phyloP scores from a whole-genome alignment of 2,888 invertebrate genomes.

The Leptogaster cylindrica region DNA sequence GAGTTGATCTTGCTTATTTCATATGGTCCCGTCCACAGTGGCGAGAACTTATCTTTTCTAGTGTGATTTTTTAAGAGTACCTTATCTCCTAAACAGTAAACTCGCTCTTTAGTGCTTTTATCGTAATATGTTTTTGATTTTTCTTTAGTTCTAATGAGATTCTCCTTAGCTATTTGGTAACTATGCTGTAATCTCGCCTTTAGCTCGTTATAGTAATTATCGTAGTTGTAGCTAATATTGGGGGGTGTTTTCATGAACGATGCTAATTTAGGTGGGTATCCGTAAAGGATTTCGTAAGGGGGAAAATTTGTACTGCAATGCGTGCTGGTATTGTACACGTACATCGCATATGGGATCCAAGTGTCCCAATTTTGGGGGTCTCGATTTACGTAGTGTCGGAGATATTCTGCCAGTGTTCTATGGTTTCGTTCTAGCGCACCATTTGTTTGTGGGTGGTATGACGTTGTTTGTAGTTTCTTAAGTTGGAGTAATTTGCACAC shows the following conservation, averaged over 20 bases:
- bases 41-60: too few relatives aligned
- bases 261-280: constrained; percentile 34
- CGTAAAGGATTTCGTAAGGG: constrained; percentile 41
- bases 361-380: background rate
- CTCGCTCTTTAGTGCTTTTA: too few relatives aligned
- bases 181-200: constrained; percentile 39
- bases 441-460: too few relatives aligned
- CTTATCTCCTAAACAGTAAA: too few relatives aligned
- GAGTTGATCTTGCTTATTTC: too few relatives aligned
- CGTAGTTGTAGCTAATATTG: constrained; percentile 41
- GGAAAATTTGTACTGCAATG: constrained; percentile 35
- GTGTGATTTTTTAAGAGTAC: too few relatives aligned
- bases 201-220: constrained; percentile 37
- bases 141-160: constrained; percentile 34
- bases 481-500: too few relatives aligned
- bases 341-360: background rate
- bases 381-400: background rate
- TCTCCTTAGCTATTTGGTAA: constrained; percentile 39
- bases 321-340: background rate
- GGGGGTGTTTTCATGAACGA: constrained; percentile 9
- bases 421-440: too few relatives aligned
- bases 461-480: too few relatives aligned
- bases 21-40: too few relatives aligned
- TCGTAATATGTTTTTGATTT: too few relatives aligned
- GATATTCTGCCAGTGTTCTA: background rate